Evolutionary conservation across 2,113 vertebrate species (phyloP).

Genomic region (Capreolus pygargus): DNA sequence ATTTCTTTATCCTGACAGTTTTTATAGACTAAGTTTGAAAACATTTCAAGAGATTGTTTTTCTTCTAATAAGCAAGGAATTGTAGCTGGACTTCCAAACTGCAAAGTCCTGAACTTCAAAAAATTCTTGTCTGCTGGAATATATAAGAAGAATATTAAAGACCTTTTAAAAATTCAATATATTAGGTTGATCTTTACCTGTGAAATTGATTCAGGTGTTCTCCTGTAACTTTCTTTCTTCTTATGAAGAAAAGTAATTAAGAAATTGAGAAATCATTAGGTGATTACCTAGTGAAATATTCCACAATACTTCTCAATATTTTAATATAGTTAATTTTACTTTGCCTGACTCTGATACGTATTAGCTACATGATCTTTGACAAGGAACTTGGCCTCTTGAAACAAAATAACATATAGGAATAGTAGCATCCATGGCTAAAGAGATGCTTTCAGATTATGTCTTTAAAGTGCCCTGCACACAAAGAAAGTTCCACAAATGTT

Average conservation of each 20-base stretch:
- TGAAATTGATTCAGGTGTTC: background rate
- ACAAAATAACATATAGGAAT: background rate
- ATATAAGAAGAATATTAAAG: background rate
- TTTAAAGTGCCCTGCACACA: background rate
- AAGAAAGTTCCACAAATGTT: background rate
- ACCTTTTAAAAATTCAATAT: background rate
- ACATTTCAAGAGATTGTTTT: constrained; percentile 17
- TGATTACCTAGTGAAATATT: background rate
- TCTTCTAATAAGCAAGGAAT: background rate
- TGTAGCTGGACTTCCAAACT: background rate
- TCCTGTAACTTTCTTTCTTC: background rate
- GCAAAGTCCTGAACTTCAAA: background rate
- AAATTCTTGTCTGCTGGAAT: background rate
- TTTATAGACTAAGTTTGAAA: background rate
- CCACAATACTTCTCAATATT: background rate
- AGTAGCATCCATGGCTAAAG: background rate
- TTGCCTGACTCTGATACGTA: background rate
- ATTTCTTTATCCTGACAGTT: constrained; percentile 45
- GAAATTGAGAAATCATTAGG: background rate
- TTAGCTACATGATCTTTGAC: background rate
- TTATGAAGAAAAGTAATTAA: background rate
- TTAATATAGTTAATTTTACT: background rate
- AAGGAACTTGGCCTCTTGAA: background rate
- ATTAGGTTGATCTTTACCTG: background rate
- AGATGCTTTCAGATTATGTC: background rate